phyloP scores from a whole-genome alignment of 2,797 vertebrate species.

The Muscicapa comitata region DNA sequence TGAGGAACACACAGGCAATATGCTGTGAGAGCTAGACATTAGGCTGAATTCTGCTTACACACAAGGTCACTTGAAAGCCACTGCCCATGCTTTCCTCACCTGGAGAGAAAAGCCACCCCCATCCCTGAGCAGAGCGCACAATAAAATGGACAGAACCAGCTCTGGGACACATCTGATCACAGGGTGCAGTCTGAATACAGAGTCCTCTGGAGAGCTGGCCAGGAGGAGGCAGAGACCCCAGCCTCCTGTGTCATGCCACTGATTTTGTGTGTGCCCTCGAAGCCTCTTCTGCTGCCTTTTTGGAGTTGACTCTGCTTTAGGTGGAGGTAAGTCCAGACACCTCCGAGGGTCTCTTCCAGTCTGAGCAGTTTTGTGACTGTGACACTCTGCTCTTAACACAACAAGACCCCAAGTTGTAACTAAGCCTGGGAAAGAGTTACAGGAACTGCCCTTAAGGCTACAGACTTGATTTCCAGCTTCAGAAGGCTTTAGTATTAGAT shows the following conservation, averaged over 20 bases:
- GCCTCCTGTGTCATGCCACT: background rate
- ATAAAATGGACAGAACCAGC: background rate
- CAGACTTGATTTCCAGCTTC: background rate
- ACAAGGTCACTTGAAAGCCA: background rate
- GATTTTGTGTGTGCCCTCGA: background rate
- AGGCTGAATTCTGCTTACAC: background rate
- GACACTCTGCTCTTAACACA: background rate
- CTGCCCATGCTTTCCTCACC: background rate
- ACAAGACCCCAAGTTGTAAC: background rate
- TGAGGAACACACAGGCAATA: constrained; percentile 9
- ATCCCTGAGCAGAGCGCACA: background rate
- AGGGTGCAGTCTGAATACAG: background rate
- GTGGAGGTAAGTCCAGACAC: background rate
- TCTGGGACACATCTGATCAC: background rate
- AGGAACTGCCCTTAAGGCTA: background rate
- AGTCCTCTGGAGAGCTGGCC: background rate
- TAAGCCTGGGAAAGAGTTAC: background rate
- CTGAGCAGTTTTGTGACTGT: background rate
- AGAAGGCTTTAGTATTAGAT: background rate
- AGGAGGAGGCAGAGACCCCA: background rate
- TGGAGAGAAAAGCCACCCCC: background rate
- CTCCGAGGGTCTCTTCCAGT: background rate
- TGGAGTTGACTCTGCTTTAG: background rate
- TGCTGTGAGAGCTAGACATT: background rate
- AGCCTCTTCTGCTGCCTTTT: background rate